Evolutionary conservation across 2,797 vertebrate genomes (phyloP), one percentile per base, ranked within the genome.

Genomic region (Pagetopsis macropterus): DNA sequence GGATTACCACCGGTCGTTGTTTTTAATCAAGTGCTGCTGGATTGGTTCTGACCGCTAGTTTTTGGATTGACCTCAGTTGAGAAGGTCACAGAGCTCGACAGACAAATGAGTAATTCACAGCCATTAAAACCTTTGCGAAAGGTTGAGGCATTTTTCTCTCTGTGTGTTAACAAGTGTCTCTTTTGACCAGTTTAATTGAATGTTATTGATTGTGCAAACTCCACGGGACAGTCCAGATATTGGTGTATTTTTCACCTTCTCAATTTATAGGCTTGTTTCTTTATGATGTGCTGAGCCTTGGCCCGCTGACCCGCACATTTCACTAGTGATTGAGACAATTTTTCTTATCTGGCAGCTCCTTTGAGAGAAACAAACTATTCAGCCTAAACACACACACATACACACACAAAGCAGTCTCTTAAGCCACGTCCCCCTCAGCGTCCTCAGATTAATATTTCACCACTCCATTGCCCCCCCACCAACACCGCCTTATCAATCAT

Each of bases 401-500:
- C 78, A 81, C 79, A 78, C 65, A 84, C 45, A 84, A 79, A 80
- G 45, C 78, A 62, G 70, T 76, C 69, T 88, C 90, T 83, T 83
- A 87, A 84, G 70, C 85, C 33, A 69, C 85, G 43, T 88, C 78
- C 79, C 84, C 91, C 90, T 84, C 88, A 90, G 92, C 92, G 89
- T 92, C 93, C 87, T 89, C 81, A 82, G 91, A 95, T 94, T 94
- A 94, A 95, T 94, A 94, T 94, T 95, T 95, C 90, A 95, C 92
- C 80, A 78, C 90, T 92, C 88, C 70, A 89, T 91, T 87, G 91
- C 92, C 93, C 93, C 89, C 93, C 94, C 87, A 90, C 91, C 79
- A 92, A 93, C 89, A 81, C 85, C 55, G 48, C 78, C 69, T 89
- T 92, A 94, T 94, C 90, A 94, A 94, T 94, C 90, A 94, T 94